A percentile compares a stretch with the other conserved stretches of the same genome.
phyloP scores from a whole-genome alignment of 2,113 vertebrate genomes.

The Caracal caracal region DNA sequence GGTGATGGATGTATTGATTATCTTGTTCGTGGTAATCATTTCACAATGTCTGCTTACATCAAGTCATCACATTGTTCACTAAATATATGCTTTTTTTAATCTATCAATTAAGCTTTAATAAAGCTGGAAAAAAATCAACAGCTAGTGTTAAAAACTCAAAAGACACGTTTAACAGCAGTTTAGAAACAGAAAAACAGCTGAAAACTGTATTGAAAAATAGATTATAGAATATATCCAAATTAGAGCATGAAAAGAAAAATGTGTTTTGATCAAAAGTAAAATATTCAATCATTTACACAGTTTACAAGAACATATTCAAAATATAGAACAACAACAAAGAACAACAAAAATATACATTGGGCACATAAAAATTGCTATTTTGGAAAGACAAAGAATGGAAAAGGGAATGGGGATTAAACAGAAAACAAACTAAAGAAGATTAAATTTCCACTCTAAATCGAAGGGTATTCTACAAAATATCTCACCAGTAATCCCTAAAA shows the following conservation, averaged over 20 bases:
- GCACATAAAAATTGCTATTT: background rate
- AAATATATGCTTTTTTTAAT: background rate
- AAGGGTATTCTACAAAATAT: background rate
- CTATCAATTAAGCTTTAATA: background rate
- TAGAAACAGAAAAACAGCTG: background rate
- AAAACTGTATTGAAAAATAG: background rate
- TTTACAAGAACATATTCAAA: background rate
- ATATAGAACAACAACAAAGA: background rate
- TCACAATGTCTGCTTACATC: background rate
- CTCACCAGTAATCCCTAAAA: background rate
- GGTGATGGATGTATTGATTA: background rate
- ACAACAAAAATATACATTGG: background rate
- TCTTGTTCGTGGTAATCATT: background rate
- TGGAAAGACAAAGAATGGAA: background rate
- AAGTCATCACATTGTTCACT: background rate
- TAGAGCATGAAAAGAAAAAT: background rate
- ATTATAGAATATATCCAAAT: background rate
- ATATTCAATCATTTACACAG: background rate
- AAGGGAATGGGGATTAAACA: background rate
- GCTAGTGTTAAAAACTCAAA: background rate
- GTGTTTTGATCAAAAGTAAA: background rate
- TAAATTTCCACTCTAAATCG: background rate
- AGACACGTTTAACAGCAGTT: background rate
- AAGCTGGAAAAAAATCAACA: background rate
- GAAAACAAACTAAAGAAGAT: background rate